phyloP scores from a whole-genome alignment of 2,888 invertebrate genomes.

The Lepidocyrtoides sp. region DNA sequence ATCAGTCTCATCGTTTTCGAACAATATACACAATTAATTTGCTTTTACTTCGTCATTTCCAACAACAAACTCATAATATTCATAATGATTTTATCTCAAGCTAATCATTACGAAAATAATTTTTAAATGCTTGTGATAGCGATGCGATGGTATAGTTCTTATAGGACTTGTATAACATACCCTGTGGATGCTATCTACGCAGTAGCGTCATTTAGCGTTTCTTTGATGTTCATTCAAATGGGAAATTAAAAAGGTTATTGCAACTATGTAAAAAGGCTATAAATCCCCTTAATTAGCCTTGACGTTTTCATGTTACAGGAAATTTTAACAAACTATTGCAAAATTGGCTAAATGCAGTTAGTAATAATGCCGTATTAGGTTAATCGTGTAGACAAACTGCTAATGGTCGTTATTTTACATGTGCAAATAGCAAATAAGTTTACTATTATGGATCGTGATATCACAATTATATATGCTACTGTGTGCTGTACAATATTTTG shows the following conservation, averaged over 20 bases:
- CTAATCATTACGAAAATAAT: not conserved
- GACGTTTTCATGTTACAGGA: conserved; percentile 38
- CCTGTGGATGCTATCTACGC: not conserved
- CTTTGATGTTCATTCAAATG: conserved; percentile 13
- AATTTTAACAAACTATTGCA: not conserved
- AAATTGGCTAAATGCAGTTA: not conserved
- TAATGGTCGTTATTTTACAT: too few species aligned
- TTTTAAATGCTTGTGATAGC: not conserved
- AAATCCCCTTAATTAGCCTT: conserved; percentile 39
- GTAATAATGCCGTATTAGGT: too few species aligned
- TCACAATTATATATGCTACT: too few species aligned
- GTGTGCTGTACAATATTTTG: too few species aligned
- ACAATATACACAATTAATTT: not conserved
- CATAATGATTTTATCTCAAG: not conserved
- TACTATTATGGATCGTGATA: too few species aligned
- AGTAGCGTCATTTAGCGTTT: not conserved
- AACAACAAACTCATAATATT: not conserved
- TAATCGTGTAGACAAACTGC: too few species aligned
- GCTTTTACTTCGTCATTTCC: not conserved
- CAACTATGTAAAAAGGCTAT: conserved; percentile 8
- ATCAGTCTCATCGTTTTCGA: not conserved
- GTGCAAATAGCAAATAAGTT: too few species aligned
- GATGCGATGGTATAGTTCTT: not conserved
- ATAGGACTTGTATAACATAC: not conserved
- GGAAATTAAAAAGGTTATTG: conserved; percentile 13